phyloP scores from a whole-genome alignment of 2,797 vertebrate genomes.

The Emys orbicularis region DNA sequence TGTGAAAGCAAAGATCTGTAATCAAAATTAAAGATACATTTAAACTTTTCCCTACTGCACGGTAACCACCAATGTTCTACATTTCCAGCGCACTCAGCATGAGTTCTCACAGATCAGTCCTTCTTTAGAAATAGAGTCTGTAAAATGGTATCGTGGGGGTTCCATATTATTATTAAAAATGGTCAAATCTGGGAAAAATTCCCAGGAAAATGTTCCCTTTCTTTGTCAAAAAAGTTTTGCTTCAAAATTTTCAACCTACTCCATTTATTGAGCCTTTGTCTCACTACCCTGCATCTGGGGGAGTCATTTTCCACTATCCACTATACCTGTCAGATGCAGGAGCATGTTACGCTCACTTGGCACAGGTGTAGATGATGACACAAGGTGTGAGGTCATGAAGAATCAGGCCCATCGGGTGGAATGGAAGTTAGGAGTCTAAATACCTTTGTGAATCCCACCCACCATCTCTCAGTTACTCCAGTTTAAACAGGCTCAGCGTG shows the following conservation, averaged over 20 bases:
- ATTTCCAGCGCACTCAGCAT: neutral
- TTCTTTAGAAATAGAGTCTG: neutral
- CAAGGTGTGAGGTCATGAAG: neutral
- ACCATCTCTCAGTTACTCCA: neutral
- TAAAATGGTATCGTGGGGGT: neutral
- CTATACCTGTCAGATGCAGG: neutral
- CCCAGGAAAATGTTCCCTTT: neutral
- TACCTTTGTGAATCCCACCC: neutral
- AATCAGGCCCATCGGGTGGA: neutral
- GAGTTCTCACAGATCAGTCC: neutral
- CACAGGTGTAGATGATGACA: neutral
- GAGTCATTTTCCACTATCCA: neutral
- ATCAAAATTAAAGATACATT: neutral
- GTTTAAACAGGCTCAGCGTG: no score
- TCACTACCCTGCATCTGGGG: neutral
- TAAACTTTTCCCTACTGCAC: neutral
- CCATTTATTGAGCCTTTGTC: neutral
- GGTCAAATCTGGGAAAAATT: neutral
- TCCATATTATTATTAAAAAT: neutral
- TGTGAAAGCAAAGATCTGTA: neutral
- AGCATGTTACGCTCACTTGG: neutral
- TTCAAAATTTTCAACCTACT: neutral
- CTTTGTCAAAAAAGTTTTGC: neutral
- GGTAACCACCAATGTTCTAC: neutral
- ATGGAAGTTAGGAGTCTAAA: neutral